Evolutionary conservation across 2,113 vertebrate species (phyloP), one percentile per base, ranked within the genome.

Genomic region (Percopsis transmontana): DNA sequence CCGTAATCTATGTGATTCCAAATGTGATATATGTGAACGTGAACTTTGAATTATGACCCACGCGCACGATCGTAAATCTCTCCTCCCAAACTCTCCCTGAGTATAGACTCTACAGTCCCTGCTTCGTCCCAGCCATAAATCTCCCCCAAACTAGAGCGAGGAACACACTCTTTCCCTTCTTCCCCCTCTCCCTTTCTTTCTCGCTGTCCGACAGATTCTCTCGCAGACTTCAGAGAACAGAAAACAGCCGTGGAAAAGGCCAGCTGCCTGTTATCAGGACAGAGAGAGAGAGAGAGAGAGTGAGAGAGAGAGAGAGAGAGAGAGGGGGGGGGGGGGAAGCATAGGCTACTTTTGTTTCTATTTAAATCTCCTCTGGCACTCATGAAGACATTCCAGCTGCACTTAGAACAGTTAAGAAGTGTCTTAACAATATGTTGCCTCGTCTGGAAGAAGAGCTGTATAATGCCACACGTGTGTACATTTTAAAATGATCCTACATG

Each of bases 21-120:
- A 87, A 91, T 88, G 88, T 92, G 89, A 92, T 92, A 90, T 91
- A 92, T 92, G 90, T 91, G 90, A 91, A 82, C 83, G 55, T 92
- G 91, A 91, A 92, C 90, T 92, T 92, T 91, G 89, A 92, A 91
- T 91, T 92, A 92, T 91, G 91, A 91, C 87, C 88, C 83, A 82
- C 76, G 83, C 86, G 40, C 71, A 10, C 65, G 63, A 84, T 91
- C 90, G 85, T 92, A 91, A 92, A 92, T 92, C 91, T 92, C 89
- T 69, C 70, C 85, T 83, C 81, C 85, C 85, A 92, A 91, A 90
- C 85, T 86, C 88, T 88, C 85, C 87, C 85, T 79, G 84, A 87
- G 89, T 87, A 83, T 79, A 90, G 86, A 85, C 80, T 86, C 86
- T 84, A 82, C 75, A 86, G 81, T 87, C 87, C 87, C 85, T 82